Conservation (phyloP, 2,797 vertebrate species). For the Eupleurogrammus muticus region DNA sequence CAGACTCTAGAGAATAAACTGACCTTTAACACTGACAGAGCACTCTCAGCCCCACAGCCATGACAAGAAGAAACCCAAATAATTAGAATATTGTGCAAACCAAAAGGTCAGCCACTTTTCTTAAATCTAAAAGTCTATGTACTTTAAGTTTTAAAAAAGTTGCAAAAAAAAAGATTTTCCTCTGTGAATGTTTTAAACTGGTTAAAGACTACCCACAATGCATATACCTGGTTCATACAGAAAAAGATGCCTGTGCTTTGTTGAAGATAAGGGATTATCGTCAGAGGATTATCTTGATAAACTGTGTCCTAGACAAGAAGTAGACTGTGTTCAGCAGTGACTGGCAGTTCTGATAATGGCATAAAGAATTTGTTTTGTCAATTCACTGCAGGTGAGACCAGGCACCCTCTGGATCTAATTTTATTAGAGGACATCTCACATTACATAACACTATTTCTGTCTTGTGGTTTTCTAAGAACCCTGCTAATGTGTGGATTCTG, state of each 20-base stretch:
- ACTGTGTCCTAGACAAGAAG: constrained; percentile 16
- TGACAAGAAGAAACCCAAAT: constrained; percentile 14
- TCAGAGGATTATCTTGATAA: constrained; percentile 37
- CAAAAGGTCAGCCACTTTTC: constrained; percentile 33
- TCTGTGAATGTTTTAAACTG: neutral
- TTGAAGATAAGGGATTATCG: constrained; percentile 7
- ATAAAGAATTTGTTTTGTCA: constrained; percentile 34
- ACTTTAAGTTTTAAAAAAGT: neutral
- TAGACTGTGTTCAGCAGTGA: constrained; percentile 9
- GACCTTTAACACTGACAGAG: constrained; percentile 51
- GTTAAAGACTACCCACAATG: neutral
- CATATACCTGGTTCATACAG: constrained; percentile 5
- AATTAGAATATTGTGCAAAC: neutral
- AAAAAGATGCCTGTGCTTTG: neutral
- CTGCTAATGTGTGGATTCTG: constrained; percentile 13
- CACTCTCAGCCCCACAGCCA: constrained; percentile 16
- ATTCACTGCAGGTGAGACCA: constrained; percentile 13
- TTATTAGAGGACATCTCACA: constrained; percentile 5
- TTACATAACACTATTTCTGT: neutral
- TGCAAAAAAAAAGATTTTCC: neutral
- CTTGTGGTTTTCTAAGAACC: constrained; percentile 11
- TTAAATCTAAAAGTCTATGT: constrained; percentile 6
- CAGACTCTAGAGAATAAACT: constrained; percentile 40
- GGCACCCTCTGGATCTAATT: neutral
- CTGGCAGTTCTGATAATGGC: constrained; percentile 11